phyloP scores from a whole-genome alignment of 2,888 invertebrate species.

The Tigriopus californicus region DNA sequence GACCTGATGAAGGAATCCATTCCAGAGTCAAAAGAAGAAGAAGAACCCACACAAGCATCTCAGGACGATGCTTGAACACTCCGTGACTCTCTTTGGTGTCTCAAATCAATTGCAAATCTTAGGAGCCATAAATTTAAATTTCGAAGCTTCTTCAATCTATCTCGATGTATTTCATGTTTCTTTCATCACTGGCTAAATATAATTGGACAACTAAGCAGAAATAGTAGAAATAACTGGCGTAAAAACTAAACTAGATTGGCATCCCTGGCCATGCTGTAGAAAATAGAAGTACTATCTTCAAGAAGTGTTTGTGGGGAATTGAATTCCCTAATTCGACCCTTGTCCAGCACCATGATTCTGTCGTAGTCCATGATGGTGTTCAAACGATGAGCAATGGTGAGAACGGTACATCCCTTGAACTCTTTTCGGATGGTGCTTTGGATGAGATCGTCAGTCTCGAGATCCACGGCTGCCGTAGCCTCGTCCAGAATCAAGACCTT shows the following conservation, averaged over 20 bases:
- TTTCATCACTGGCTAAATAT: no score
- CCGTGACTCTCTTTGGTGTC: no score
- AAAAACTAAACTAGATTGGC: slow-evolving; percentile 43
- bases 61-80: no score
- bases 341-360: slow-evolving; percentile 60
- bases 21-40: no score
- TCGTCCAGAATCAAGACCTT: slow-evolving; percentile 34
- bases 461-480: slow-evolving; percentile 36
- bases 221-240: slow-evolving; percentile 36
- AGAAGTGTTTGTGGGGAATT: slow-evolving; percentile 51
- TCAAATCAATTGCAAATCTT: no score
- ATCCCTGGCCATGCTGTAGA: slow-evolving; percentile 68
- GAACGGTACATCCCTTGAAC: slow-evolving; percentile 66
- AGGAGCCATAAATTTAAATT: no score
- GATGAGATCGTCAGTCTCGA: slow-evolving; percentile 34
- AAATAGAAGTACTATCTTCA: slow-evolving; percentile 45
- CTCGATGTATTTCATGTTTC: no score
- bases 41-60: no score
- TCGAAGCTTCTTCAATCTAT: no score
- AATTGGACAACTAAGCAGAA: no score
- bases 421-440: slow-evolving; percentile 64
- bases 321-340: slow-evolving; percentile 54
- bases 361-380: slow-evolving; percentile 83
- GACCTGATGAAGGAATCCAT: no score
- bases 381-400: slow-evolving; percentile 79